Percentiles rank a stretch among this genome's conserved stretches.
These are phyloP conservation scores for Pongo abelii DNA, from an alignment of 2,113 vertebrate genomes.

Conservation along the genomic window DNA sequence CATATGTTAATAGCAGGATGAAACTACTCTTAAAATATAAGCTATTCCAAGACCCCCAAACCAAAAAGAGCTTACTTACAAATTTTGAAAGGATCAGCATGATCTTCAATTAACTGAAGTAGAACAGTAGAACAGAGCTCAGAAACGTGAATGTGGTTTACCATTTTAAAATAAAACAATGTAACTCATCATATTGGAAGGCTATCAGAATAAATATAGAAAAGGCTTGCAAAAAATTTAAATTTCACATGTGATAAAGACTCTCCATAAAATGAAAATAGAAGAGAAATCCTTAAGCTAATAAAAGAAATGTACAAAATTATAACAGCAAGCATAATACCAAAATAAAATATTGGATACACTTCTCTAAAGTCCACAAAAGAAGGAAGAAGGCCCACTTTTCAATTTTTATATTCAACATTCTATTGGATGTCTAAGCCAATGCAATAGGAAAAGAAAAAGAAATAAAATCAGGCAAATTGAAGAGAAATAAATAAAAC, in stretches of 20 bases:
- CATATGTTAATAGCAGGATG: neutral
- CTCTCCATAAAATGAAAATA: neutral
- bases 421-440: neutral
- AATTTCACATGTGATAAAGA: neutral
- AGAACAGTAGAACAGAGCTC: neutral
- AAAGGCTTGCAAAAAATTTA: neutral
- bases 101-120: neutral
- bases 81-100: neutral
- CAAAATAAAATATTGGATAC: neutral
- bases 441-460: neutral
- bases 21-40: neutral
- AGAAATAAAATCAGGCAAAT: neutral
- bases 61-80: neutral
- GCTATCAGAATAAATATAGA: neutral
- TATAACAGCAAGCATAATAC: neutral
- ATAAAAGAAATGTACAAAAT: neutral
- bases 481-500: neutral
- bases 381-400: neutral
- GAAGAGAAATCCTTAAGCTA: neutral
- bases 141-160: too few species aligned
- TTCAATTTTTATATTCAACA: neutral
- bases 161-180: neutral
- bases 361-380: neutral
- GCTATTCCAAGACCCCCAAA: too few species aligned
- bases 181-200: fast-evolving